Base-by-base conservation (phyloP, 2,113 vertebrate species). In the Trochalopteron elliotii region DNA sequence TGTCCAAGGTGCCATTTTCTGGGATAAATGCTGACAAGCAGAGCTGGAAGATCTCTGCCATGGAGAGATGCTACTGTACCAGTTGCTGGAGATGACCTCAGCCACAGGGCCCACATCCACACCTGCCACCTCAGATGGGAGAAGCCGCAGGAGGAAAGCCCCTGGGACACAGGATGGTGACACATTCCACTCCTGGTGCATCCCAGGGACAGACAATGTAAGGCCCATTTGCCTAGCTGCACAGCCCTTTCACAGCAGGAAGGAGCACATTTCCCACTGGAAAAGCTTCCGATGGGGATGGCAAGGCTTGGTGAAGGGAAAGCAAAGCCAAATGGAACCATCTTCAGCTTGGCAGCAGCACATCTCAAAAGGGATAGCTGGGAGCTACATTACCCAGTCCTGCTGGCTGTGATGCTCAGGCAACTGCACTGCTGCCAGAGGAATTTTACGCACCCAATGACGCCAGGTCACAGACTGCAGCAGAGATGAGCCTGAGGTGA, bases 31-130 rank as follows among this genome's bases (percentile, higher is more conserved):
- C 45, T 86, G 57, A 60, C 0, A 3, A 68, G 39, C 49, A 44
- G 44, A 60, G 20, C 59, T 40, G n/a, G 28, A 56, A 61, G 20
- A 45, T 75, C 28, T 79, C 61, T 87, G 25, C 59, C 14, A 0
- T 57, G 42, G 28, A 70, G 28, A 76, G 16, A 37, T 61, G 44
- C 50, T 69, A 50, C 59, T 40, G 7, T 37, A 12, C 37, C 55
- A 18, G 7, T 33, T 64, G 75, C 45, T 47, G 44, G 67, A 63
- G 15, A 11, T 61, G 21, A 56, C 53, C 3, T 14, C 33, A 79
- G 35, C 33, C 39, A 31, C 4, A 1, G n/a, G 15, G 60, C 33
- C 18, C 14, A 21, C 0, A 0, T 78, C 74, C 27, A 28, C 5
- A 9, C n/a, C 28, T 49, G 40, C 63, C 30, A 12, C 13, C 42